These are phyloP conservation scores for Cylas formicarius DNA, from an alignment of 1,140 invertebrate species.

Conservation along the genomic window DNA sequence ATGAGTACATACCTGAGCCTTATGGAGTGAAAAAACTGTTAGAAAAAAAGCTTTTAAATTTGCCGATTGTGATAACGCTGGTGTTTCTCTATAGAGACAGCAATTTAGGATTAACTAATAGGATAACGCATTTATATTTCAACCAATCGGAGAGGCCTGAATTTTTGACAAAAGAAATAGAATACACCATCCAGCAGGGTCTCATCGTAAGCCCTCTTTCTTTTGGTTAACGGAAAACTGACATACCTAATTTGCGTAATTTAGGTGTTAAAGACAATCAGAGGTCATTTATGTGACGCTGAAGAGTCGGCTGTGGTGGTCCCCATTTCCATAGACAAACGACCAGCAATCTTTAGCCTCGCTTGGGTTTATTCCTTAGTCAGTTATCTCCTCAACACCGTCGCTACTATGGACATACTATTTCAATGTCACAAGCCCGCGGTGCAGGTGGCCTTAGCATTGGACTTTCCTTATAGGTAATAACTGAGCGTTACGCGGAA, in stretches of 20 bases:
- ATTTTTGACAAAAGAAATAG: slow-evolving; percentile 31
- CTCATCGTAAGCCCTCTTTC: slow-evolving; percentile 23
- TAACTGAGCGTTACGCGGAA: not conserved
- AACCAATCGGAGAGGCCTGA: slow-evolving; percentile 21
- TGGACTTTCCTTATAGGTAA: slow-evolving; percentile 31
- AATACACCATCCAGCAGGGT: slow-evolving; percentile 26
- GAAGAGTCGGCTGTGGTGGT: slow-evolving; percentile 25
- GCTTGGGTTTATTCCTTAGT: slow-evolving; percentile 35
- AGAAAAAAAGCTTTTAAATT: slow-evolving; percentile 30
- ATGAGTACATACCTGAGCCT: slow-evolving; percentile 32
- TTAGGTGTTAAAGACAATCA: slow-evolving; percentile 36
- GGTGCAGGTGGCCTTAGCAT: slow-evolving; percentile 20
- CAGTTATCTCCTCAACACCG: slow-evolving; percentile 27
- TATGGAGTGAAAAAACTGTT: slow-evolving; percentile 28
- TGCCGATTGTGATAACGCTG: slow-evolving; percentile 31
- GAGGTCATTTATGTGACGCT: slow-evolving; percentile 33
- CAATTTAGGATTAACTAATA: slow-evolving; percentile 30
- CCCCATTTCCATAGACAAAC: slow-evolving; percentile 28
- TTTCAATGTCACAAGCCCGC: slow-evolving; percentile 27
- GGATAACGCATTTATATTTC: slow-evolving; percentile 28
- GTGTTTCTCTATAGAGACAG: slow-evolving; percentile 29
- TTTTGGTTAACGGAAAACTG: not conserved
- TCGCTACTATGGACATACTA: slow-evolving; percentile 25
- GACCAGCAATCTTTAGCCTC: slow-evolving; percentile 32
- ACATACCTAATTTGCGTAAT: slow-evolving; percentile 13